Conservation (phyloP, 2,113 vertebrate species). For the Hemicordylus capensis region DNA sequence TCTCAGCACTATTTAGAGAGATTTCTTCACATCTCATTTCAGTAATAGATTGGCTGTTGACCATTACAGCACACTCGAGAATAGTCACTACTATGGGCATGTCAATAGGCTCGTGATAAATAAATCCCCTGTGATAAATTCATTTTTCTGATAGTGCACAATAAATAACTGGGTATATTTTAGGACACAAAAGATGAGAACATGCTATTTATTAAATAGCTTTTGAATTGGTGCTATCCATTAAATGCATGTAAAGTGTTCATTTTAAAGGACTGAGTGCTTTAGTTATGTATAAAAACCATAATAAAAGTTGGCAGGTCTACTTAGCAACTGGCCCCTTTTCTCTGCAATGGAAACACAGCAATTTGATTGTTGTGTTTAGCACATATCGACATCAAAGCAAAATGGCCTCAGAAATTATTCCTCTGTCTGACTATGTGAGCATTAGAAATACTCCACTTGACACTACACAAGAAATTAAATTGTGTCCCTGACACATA, state of each 20-base stretch:
- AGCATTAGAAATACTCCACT: neutral
- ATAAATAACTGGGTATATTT: slow-evolving; percentile 18
- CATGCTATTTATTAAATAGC: neutral
- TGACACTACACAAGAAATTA: neutral
- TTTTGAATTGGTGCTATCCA: slow-evolving; percentile 4
- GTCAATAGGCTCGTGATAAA: slow-evolving; percentile 2
- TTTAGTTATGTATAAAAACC: slow-evolving; percentile 23
- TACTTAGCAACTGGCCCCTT: neutral
- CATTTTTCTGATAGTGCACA: neutral
- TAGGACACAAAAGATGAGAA: slow-evolving; percentile 17
- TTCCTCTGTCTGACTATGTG: neutral
- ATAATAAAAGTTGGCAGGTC: neutral
- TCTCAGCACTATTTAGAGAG: neutral
- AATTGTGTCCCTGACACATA: neutral
- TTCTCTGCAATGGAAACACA: slow-evolving; percentile 2
- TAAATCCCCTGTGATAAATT: neutral
- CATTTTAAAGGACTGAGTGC: neutral
- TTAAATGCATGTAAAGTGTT: slow-evolving; percentile 38
- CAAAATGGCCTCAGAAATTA: neutral
- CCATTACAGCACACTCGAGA: neutral
- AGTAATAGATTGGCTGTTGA: neutral
- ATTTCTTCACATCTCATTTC: neutral
- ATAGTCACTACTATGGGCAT: neutral
- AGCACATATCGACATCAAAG: neutral
- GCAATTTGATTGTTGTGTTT: neutral